phyloP scores from a whole-genome alignment of 2,113 vertebrate species.

The Alethe diademata region DNA sequence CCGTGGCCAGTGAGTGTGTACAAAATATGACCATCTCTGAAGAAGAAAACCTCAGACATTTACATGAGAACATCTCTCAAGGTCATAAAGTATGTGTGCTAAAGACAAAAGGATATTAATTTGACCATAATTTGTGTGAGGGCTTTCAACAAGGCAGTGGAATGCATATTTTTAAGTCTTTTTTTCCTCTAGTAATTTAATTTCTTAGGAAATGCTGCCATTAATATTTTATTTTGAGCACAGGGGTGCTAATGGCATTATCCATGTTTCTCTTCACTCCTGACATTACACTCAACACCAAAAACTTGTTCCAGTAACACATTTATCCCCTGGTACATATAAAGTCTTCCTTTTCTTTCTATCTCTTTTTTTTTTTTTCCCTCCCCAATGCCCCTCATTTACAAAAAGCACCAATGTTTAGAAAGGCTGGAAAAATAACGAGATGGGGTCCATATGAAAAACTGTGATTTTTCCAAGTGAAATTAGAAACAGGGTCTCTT shows the following conservation, averaged over 20 bases:
- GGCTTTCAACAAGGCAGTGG: slow-evolving; percentile 1
- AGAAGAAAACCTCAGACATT: background rate
- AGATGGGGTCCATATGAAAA: background rate
- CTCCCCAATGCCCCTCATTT: background rate
- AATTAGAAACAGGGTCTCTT: slow-evolving; percentile 42
- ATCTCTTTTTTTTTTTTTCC: background rate
- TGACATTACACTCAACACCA: background rate
- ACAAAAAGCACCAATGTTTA: slow-evolving; percentile 1
- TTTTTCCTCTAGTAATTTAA: slow-evolving; percentile 38
- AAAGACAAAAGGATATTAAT: slow-evolving; percentile 30
- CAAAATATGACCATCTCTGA: background rate
- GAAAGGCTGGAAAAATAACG: background rate
- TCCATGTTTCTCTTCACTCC: slow-evolving; percentile 1
- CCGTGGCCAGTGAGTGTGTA: background rate
- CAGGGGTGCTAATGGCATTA: slow-evolving; percentile 16
- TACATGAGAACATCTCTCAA: background rate
- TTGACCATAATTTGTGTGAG: slow-evolving; percentile 35
- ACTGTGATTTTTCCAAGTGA: slow-evolving; percentile 32
- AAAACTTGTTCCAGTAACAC: background rate
- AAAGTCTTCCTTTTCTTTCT: background rate
- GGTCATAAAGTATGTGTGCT: slow-evolving; percentile 13
- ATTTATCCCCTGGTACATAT: slow-evolving; percentile 18
- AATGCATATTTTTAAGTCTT: background rate
- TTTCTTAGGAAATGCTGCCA: slow-evolving; percentile 44
- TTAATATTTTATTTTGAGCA: slow-evolving; percentile 59